phyloP scores from a whole-genome alignment of 2,888 invertebrate species.

The Archips crataeganus region DNA sequence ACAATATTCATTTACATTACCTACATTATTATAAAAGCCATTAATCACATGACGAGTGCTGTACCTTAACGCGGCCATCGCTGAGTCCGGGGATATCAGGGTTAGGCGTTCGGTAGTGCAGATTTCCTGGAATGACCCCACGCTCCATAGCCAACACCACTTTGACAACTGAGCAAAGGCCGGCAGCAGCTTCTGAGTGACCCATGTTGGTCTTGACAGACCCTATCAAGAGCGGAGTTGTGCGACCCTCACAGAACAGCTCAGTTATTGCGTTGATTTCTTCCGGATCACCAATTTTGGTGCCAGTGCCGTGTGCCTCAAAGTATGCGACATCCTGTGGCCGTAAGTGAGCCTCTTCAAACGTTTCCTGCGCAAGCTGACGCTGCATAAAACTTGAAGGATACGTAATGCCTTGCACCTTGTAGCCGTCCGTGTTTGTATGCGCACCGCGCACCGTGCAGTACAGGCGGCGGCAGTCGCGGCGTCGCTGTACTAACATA shows the following conservation, averaged over 20 bases:
- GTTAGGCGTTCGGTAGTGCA: slow-evolving; percentile 86
- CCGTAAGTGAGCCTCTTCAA: slow-evolving; percentile 92
- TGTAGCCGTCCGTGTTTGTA: slow-evolving; percentile 96
- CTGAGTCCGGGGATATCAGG: not conserved
- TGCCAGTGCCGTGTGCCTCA: slow-evolving; percentile 99
- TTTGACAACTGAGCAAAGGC: slow-evolving; percentile 96
- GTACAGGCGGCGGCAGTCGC: slow-evolving; percentile 92
- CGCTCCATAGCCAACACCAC: slow-evolving; percentile 97
- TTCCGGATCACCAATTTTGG: slow-evolving; percentile 92
- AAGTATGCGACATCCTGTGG: slow-evolving; percentile 95
- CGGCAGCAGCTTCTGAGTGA: slow-evolving; percentile 97
- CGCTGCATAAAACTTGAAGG: slow-evolving; percentile 94
- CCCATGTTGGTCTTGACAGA: slow-evolving; percentile 99
- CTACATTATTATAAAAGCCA: too few relatives aligned
- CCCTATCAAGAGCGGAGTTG: slow-evolving; percentile 94
- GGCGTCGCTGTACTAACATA: slow-evolving; percentile 92
- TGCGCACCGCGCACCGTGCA: slow-evolving; percentile 95
- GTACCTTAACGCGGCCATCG: not conserved
- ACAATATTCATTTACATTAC: too few relatives aligned
- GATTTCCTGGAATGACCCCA: slow-evolving; percentile 95
- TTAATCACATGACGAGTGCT: too few relatives aligned
- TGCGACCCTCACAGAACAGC: slow-evolving; percentile 94
- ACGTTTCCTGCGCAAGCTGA: slow-evolving; percentile 88
- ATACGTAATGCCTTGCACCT: slow-evolving; percentile 95
- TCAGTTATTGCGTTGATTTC: slow-evolving; percentile 91